Base-by-base conservation (phyloP, 2,113 vertebrate species). In the Piliocolobus tephrosceles region DNA sequence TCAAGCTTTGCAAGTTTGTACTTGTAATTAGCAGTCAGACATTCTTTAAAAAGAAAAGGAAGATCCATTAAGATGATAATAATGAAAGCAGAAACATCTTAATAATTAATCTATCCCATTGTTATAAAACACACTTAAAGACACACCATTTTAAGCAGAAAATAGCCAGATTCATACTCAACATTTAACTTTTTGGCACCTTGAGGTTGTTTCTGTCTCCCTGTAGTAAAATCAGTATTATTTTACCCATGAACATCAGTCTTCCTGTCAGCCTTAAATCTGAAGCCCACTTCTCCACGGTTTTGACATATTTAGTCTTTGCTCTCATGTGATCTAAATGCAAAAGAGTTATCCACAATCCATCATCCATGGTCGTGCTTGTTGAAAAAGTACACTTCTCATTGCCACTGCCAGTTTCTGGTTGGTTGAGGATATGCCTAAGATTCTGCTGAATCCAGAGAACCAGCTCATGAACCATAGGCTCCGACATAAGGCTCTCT, bases 281-380 rank as follows among this genome's bases (percentile, higher is more conserved):
- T 50, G 98, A 97, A 68, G 98, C 98, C 99, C 99, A 99, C 98
- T 98, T 99, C 98, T 99, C 98, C 98, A 99, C 98, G 18, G 98
- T 98, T 98, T 95, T 99, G 96, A 99, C 95, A 40, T 99, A 99
- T 98, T 98, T 99, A 84, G 97, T 97, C 98, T 98, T 99, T 13
- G 99, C 98, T 98, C 99, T 99, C 99, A 99, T 99, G 97, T 99
- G 99, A 98, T 99, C 99, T 97, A 99, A 98, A 98, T 98, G 99
- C 97, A 99, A 95, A 96, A 99, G 98, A 18, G 98, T 95, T 50
- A 97, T 98, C 99, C 99, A 99, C 58, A 97, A 43, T 75, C 93
- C 98, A 35, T 98, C 98, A 55, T 98, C 98, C 68, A 40, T 55
- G 18, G 96, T 10, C 25, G 22, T 2, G 83, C 76, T 96, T 64